Percentiles rank a stretch among this genome's conserved stretches.
Conservation (phyloP, 2,888 invertebrate genomes). For the Standfussiana lucernea region DNA sequence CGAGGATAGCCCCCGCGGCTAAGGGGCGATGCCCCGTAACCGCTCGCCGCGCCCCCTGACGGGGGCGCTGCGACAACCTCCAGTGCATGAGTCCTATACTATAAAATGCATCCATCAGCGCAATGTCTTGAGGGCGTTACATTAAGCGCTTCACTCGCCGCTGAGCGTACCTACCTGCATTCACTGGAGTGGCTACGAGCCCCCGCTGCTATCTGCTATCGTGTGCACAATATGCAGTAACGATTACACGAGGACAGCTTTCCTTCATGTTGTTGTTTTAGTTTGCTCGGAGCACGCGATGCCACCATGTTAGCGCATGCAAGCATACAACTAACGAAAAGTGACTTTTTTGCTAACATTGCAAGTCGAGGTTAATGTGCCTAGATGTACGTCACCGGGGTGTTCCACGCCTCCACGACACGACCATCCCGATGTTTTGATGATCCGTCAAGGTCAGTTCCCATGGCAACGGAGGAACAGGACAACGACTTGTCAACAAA, state of each 20-base stretch:
- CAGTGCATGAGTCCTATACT: no score
- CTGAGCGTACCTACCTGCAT: neutral
- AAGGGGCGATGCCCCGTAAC: no score
- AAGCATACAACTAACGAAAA: constrained; percentile 3
- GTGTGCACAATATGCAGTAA: neutral
- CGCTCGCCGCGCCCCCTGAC: no score
- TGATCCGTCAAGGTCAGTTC: constrained; percentile 50
- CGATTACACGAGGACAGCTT: neutral
- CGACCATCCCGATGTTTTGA: constrained; percentile 28
- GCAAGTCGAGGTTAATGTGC: constrained; percentile 20
- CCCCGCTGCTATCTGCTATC: neutral
- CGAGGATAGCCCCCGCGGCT: no score
- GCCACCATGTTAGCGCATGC: neutral
- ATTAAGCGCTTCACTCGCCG: neutral
- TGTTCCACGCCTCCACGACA: neutral
- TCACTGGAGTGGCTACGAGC: neutral
- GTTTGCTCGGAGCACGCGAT: constrained; percentile 25
- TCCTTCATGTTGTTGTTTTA: constrained; percentile 10
- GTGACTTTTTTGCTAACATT: constrained; percentile 6
- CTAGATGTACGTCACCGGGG: constrained; percentile 2
- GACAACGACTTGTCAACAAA: constrained; percentile 64
- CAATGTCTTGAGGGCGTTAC: neutral
- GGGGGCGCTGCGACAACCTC: no score
- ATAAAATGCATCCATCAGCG: neutral
- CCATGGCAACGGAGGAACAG: constrained; percentile 62